These are phyloP conservation scores for Poicephalus meyeri DNA, from an alignment of 2,113 vertebrate species.

Conservation along the genomic window DNA sequence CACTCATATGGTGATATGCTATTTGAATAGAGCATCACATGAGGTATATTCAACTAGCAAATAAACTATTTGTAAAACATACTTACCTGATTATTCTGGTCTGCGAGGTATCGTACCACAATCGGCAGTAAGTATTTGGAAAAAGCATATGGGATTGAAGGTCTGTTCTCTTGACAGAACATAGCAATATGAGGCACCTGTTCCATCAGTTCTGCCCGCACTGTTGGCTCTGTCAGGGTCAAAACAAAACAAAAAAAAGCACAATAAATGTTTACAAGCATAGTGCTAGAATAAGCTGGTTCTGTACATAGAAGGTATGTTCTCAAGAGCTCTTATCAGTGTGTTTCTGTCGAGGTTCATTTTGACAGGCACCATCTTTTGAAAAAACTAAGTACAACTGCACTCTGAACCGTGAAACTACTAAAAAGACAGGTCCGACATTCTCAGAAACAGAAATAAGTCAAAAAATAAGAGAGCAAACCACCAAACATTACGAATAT, in stretches of 20 bases:
- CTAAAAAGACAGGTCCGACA: background rate
- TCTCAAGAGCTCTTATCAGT: background rate
- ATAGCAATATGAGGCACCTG: constrained; percentile 89
- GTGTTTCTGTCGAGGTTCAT: background rate
- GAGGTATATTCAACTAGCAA: background rate
- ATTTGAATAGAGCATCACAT: background rate
- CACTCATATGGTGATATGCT: background rate
- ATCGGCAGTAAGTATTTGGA: constrained; percentile 89
- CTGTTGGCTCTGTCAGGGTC: constrained; percentile 82
- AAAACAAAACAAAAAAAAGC: background rate
- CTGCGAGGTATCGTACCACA: constrained; percentile 87
- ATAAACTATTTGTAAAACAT: background rate
- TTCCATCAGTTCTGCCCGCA: constrained; percentile 90
- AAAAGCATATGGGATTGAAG: constrained; percentile 86
- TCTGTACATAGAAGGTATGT: background rate
- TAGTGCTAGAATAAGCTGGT: background rate
- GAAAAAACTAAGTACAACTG: background rate
- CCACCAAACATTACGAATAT: background rate
- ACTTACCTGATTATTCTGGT: constrained; percentile 89
- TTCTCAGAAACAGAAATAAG: background rate
- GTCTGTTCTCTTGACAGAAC: constrained; percentile 90
- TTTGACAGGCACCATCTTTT: background rate
- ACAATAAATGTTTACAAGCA: background rate
- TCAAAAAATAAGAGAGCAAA: background rate
- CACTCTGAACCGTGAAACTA: background rate